phyloP scores from a whole-genome alignment of 1,140 invertebrate genomes.

The Caenorhabditis inopinata region DNA sequence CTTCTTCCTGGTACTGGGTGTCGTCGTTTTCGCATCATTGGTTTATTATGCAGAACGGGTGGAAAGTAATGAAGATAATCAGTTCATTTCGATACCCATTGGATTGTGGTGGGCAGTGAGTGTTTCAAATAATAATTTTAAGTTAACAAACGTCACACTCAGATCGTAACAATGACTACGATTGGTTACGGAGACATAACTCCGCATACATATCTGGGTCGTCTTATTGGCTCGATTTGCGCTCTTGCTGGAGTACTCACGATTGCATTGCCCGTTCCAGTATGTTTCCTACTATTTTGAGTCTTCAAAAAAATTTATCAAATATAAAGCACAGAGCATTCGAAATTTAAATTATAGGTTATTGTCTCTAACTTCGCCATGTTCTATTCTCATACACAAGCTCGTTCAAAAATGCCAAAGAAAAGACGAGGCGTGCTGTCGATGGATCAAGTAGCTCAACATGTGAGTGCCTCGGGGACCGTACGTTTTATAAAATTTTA shows the following conservation, averaged over 20 bases:
- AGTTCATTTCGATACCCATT: conserved; percentile 64
- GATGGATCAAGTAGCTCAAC: conserved; percentile 55
- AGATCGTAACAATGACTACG: conserved; percentile 68
- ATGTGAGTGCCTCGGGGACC: not conserved
- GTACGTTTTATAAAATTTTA: not conserved
- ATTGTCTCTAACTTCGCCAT: conserved; percentile 99
- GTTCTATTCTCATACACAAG: conserved; percentile 95
- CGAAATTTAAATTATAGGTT: conserved; percentile 73
- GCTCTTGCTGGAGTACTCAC: conserved; percentile 85
- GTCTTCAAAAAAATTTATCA: not conserved
- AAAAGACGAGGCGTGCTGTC: conserved; percentile 62
- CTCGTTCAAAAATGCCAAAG: conserved; percentile 70
- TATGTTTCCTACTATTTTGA: conserved; percentile 67
- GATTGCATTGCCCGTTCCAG: conserved; percentile 86
- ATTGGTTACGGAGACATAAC: conserved; percentile 85
- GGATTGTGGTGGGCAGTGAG: conserved; percentile 71
- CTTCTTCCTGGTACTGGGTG: conserved; percentile 88
- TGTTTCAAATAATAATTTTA: too few relatives aligned
- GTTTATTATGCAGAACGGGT: conserved; percentile 95
- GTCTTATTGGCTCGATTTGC: conserved; percentile 86
- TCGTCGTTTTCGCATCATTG: conserved; percentile 92
- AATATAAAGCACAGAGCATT: conserved; percentile 6
- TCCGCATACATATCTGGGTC: conserved; percentile 69
- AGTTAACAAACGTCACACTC: too few relatives aligned
- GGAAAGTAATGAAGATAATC: conserved; percentile 64